Evolutionary conservation across 2,797 vertebrate genomes (phyloP).

Genomic region (Chaunax sp.): DNA sequence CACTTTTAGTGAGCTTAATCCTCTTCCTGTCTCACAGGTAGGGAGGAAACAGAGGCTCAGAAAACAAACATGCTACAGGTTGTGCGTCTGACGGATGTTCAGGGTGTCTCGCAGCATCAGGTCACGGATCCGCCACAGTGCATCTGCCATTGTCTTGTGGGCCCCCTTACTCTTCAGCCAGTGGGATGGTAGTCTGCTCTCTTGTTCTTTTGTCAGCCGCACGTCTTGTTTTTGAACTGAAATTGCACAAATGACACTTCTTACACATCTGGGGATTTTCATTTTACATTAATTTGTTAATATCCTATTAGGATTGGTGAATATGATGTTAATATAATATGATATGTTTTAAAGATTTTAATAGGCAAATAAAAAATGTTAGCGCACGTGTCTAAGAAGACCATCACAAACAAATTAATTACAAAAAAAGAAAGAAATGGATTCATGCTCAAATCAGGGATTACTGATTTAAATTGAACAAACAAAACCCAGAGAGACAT

Average conservation of each 20-base stretch:
- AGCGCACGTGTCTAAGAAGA: neutral
- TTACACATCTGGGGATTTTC: neutral
- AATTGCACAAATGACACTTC: slow-evolving; percentile 19
- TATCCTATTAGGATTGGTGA: neutral
- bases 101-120: slow-evolving; percentile 97
- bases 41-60: slow-evolving; percentile 66
- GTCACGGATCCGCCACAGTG: slow-evolving; percentile 96
- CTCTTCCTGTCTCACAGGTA: slow-evolving; percentile 72
- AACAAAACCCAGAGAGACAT: too few relatives aligned
- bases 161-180: slow-evolving; percentile 99
- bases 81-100: slow-evolving; percentile 94
- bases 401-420: neutral
- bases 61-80: slow-evolving; percentile 85
- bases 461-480: neutral
- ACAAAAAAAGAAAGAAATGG: neutral
- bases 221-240: slow-evolving; percentile 94
- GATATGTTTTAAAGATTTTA: neutral
- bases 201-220: slow-evolving; percentile 96
- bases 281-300: neutral
- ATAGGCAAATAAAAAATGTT: neutral
- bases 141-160: slow-evolving; percentile 98
- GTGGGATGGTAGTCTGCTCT: slow-evolving; percentile 95
- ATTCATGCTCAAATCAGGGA: neutral
- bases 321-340: neutral
- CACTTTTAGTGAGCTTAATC: slow-evolving; percentile 72